phyloP scores from a whole-genome alignment of 1,140 invertebrate species.

The Drosophila baimaii region DNA sequence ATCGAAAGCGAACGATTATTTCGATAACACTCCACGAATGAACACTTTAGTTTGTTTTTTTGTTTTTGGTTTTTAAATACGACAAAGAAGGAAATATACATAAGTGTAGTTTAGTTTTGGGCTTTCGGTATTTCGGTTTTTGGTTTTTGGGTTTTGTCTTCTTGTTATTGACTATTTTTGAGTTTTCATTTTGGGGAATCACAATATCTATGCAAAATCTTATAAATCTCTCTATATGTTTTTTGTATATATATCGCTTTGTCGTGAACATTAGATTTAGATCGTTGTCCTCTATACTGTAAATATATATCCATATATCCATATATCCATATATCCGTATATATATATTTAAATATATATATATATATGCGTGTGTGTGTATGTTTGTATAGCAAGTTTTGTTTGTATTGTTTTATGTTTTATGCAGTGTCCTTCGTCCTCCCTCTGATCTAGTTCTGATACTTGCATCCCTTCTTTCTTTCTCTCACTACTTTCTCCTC shows the following conservation, averaged over 20 bases:
- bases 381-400: constrained; percentile 45
- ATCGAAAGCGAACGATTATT: constrained; percentile 37
- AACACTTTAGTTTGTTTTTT: constrained; percentile 33
- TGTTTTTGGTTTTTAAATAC: constrained; percentile 17
- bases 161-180: constrained; percentile 64
- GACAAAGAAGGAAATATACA: constrained; percentile 45
- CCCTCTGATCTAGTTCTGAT: constrained; percentile 23
- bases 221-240: constrained; percentile 62
- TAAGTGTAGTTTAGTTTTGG: constrained; percentile 24
- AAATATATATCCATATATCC: constrained; percentile 66
- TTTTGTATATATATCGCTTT: constrained; percentile 60
- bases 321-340: constrained; percentile 51
- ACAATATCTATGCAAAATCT: constrained; percentile 79
- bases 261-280: constrained; percentile 60
- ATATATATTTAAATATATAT: constrained; percentile 39
- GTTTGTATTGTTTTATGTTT: constrained; percentile 28
- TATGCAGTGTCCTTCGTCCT: constrained; percentile 29
- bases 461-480: not conserved
- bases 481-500: constrained; percentile 9
- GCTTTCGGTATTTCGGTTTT: not conserved
- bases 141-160: constrained; percentile 8
- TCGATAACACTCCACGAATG: constrained; percentile 40
- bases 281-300: constrained; percentile 73
- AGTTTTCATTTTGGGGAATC: constrained; percentile 58
- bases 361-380: constrained; percentile 34